Conservation (phyloP, 2,797 vertebrate species). For the Taeniopygia guttata region DNA sequence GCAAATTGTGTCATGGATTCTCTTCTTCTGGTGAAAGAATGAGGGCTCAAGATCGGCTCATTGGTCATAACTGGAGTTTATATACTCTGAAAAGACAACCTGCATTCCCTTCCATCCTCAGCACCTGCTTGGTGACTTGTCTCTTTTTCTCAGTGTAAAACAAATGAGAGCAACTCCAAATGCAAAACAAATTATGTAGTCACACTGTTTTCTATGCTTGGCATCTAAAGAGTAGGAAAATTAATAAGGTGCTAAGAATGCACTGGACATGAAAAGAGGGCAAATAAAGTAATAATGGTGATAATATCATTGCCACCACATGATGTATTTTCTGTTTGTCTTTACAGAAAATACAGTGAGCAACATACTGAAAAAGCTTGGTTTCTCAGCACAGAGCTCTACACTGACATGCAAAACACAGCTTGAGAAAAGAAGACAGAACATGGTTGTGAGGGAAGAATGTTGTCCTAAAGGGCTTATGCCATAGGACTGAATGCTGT, state of each 20-base stretch:
- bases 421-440: not conserved
- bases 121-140: not conserved
- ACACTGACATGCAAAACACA: not conserved
- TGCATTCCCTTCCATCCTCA: not conserved
- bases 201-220: rapidly evolving
- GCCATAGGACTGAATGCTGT: not conserved
- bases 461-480: not conserved
- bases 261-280: not conserved
- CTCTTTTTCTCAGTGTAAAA: not conserved
- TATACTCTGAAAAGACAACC: not conserved
- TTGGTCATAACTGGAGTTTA: not conserved
- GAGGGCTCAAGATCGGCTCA: not conserved
- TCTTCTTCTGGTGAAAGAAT: not conserved
- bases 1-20: not conserved
- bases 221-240: not conserved
- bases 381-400: not conserved
- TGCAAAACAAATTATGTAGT: not conserved
- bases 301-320: not conserved
- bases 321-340: not conserved
- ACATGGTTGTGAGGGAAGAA: not conserved
- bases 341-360: not conserved
- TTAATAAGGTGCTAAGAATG: not conserved
- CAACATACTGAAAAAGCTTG: not conserved
- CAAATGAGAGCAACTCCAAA: not conserved
- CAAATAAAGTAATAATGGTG: not conserved